Evolutionary conservation across 2,797 vertebrate genomes (phyloP).

Genomic region (Syngnathus acus): DNA sequence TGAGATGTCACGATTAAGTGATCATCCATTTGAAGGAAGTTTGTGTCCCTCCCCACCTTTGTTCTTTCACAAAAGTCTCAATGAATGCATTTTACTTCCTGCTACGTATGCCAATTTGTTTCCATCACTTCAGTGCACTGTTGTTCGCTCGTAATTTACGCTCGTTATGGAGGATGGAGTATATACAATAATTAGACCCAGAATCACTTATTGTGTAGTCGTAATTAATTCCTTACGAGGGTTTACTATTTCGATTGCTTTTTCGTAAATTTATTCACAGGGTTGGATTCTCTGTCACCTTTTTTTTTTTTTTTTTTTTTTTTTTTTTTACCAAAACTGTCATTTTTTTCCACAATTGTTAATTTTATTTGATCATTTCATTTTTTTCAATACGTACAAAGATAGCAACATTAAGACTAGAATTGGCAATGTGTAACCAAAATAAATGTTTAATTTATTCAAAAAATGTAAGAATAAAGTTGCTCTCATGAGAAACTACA

Average conservation of each 20-base stretch:
- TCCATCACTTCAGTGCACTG: not conserved
- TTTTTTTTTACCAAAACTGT: not conserved
- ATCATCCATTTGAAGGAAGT: not conserved
- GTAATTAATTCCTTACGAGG: not conserved
- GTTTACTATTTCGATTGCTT: not conserved
- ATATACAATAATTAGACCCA: not conserved
- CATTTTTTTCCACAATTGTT: not conserved
- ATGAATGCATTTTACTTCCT: not conserved
- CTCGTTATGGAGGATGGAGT: not conserved
- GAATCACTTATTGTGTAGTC: not conserved
- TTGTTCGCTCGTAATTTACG: not conserved
- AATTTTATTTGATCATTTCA: not conserved
- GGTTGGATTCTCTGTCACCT: not conserved
- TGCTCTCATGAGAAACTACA: not conserved
- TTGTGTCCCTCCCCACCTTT: not conserved
- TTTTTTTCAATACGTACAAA: not conserved
- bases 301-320: not conserved
- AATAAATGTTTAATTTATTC: not conserved
- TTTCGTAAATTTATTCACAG: not conserved
- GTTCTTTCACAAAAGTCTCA: not conserved
- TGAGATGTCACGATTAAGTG: conserved; percentile 7
- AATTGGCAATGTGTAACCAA: not conserved
- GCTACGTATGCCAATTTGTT: not conserved
- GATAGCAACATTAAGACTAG: too few relatives aligned
- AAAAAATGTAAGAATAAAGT: not conserved